Conservation (phyloP, 2,888 invertebrate species). For the Chrysotoxum bicinctum region DNA sequence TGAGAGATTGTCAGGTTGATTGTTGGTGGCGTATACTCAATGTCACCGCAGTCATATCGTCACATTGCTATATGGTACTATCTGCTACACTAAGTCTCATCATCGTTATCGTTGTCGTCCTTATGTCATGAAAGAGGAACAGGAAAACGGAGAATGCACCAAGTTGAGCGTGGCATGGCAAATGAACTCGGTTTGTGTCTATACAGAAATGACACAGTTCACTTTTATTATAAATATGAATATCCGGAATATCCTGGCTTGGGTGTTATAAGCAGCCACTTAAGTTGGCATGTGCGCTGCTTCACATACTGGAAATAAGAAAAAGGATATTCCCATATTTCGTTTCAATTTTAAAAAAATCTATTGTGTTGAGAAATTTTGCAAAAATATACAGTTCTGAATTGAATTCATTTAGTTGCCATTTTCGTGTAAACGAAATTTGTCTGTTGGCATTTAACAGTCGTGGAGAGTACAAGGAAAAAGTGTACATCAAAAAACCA, state of each 20-base stretch:
- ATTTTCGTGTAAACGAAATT: too few relatives aligned
- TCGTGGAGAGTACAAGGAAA: too few relatives aligned
- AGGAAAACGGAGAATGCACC: slow-evolving; percentile 3
- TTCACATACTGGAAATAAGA: too few relatives aligned
- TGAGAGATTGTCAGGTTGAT: slow-evolving; percentile 11
- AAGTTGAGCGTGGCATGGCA: slow-evolving; percentile 47
- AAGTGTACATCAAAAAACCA: too few relatives aligned
- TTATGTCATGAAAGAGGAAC: not conserved
- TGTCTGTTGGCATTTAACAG: too few relatives aligned
- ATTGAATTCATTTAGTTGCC: too few relatives aligned
- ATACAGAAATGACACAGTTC: slow-evolving; percentile 46
- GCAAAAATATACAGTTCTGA: too few relatives aligned
- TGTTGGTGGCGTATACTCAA: not conserved
- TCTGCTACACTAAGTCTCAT: slow-evolving; percentile 1
- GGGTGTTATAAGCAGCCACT: slow-evolving; percentile 1
- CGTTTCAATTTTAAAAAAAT: too few relatives aligned
- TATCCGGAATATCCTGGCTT: slow-evolving; percentile 53
- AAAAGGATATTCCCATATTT: too few relatives aligned
- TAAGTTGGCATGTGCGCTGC: slow-evolving; percentile 34
- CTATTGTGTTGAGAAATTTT: too few relatives aligned
- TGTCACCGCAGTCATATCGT: slow-evolving; percentile 25
- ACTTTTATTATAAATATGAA: slow-evolving; percentile 38
- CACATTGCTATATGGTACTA: slow-evolving; percentile 58
- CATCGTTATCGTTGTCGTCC: not conserved
- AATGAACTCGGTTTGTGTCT: slow-evolving; percentile 54